Evolutionary conservation across 92 coral and sea anemone species (phyloP).

Genomic region (Palythoa grandiflora): DNA sequence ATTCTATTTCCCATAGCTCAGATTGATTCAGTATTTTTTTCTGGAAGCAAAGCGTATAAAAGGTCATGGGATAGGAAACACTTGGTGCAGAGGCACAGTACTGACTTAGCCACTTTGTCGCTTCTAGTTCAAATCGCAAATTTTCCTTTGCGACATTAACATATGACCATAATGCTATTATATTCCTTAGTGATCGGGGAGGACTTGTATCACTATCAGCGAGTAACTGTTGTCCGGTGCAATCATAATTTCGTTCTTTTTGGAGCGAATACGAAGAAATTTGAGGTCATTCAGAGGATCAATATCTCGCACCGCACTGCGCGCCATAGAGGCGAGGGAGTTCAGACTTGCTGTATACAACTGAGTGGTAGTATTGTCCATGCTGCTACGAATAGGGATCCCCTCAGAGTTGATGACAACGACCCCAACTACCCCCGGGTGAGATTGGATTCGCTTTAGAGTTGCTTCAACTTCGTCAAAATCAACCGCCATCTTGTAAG

Average conservation of each 20-base stretch:
- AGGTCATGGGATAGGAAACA: no score
- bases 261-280: constrained; percentile 78
- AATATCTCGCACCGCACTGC: constrained; percentile 80
- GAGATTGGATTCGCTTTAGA: constrained; percentile 74
- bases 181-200: background rate
- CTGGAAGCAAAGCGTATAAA: no score
- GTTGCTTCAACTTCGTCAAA: constrained; percentile 79
- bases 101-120: no score
- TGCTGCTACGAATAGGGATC: constrained; percentile 71
- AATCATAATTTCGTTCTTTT: constrained; percentile 82
- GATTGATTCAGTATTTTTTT: no score
- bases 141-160: no score
- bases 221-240: constrained; percentile 79
- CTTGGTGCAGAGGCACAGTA: no score
- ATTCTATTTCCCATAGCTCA: no score
- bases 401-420: constrained; percentile 79
- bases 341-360: constrained; percentile 65
- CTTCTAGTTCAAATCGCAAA: no score
- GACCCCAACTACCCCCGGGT: constrained; percentile 83
- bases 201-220: constrained; percentile 73
- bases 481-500: constrained; percentile 18
- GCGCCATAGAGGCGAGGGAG: constrained; percentile 70
- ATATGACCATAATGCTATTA: background rate
- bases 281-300: constrained; percentile 84
- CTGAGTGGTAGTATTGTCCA: constrained; percentile 91